Base-by-base conservation (phyloP, 2,113 vertebrate species). In the Fukomys damarensis region DNA sequence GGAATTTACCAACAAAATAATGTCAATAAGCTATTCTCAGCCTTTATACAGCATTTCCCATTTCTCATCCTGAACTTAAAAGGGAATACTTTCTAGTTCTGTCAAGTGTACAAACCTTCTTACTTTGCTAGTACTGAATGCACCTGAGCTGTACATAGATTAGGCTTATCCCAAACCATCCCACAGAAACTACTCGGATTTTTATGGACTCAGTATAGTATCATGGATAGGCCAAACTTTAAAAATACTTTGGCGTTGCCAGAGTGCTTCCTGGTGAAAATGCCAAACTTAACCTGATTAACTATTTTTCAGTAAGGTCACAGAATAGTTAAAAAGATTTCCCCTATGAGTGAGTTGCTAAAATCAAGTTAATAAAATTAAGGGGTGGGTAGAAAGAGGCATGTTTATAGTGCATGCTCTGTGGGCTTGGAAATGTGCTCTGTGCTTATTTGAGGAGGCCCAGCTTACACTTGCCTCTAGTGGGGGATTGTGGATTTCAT, bases 311-410 rank as follows among this genome's bases (percentile, higher is more conserved):
- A n/a, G 43, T 93, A 93, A 94, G 94, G 94, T 92, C 85, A 94
- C 54, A 59, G 94, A 94, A 85, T 83, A 89, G 96, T 96, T 96
- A 81, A 84, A 93, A 87, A 83, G 93, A 74, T 96, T 97, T 96
- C 93, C 83, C 85, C 12, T 38, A 43, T 58, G 87, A 90, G 72
- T 52, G 54, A 93, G 82, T 81, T 80, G 61, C 94, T 80, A 94
- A 97, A 95, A 95, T 95, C 76, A 96, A 96, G 96, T 96, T 72
- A 91, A 86, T 89, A 93, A 97, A 96, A 95, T 91, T 82, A 97
- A 68, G 95, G 77, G 86, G 82, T 84, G 56, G n/a, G 32, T 52
- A 81, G 70, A 38, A 74, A 97, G 54, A 96, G 96, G 52, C 59
- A 20, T 49, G 66, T 95, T 98, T 84, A 59, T 28, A 58, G 65